Conservation (phyloP, 2,888 invertebrate genomes). For the Idaea dimidiata region DNA sequence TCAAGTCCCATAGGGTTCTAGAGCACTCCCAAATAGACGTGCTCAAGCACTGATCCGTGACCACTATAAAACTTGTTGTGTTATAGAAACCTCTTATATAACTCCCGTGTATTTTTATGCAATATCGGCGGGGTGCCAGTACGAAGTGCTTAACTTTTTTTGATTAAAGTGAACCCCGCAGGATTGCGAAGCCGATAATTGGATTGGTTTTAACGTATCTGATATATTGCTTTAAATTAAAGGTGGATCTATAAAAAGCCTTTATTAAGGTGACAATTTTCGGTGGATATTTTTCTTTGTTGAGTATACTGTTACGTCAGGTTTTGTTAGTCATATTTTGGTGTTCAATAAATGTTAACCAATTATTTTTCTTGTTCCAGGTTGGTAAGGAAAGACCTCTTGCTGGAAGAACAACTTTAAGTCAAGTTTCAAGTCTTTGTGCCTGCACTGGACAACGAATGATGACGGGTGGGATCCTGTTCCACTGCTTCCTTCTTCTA, state of each 20-base stretch:
- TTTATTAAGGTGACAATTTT: background rate
- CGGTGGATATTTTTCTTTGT: background rate
- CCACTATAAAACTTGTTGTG: background rate
- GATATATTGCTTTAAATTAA: background rate
- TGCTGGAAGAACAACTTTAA: background rate
- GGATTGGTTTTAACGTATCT: conserved; percentile 20
- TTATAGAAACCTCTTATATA: background rate
- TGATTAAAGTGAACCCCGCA: conserved; percentile 24
- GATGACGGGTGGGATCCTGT: too few relatives aligned
- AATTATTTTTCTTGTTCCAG: background rate
- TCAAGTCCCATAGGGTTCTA: background rate
- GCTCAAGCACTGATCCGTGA: background rate
- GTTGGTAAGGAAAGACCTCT: background rate
- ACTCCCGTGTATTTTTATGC: background rate
- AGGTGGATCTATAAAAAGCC: background rate
- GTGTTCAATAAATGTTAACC: too few relatives aligned
- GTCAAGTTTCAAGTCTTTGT: too few relatives aligned
- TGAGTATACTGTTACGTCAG: too few relatives aligned
- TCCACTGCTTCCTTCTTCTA: too few relatives aligned
- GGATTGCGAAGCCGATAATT: conserved; percentile 29
- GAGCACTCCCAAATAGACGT: background rate
- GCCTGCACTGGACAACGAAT: too few relatives aligned
- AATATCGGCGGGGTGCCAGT: background rate
- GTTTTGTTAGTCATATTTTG: too few relatives aligned
- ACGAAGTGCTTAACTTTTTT: conserved; percentile 9